Conservation (phyloP, 1,140 invertebrate genomes). For the Drosophila grimshawi region DNA sequence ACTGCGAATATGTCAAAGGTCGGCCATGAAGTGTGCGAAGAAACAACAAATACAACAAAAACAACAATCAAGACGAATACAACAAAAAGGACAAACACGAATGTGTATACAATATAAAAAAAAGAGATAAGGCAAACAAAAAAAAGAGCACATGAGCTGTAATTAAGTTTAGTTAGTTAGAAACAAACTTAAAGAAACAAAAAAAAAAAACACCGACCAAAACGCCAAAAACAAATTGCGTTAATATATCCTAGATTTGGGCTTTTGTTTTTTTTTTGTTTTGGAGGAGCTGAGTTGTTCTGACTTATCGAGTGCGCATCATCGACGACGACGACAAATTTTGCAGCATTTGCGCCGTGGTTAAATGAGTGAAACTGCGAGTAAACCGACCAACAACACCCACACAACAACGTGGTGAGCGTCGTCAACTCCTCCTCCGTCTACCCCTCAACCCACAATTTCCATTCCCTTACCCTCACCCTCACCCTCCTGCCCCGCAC, state of each 20-base stretch:
- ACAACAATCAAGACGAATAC: conserved; percentile 45
- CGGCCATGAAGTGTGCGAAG: conserved; percentile 76
- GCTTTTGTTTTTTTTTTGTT: conserved; percentile 7
- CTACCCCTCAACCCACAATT: background rate
- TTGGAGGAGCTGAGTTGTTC: background rate
- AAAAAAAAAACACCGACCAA: conserved; percentile 30
- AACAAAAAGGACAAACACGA: conserved; percentile 45
- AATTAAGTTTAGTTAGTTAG: conserved; percentile 82
- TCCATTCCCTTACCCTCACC: background rate
- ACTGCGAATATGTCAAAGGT: conserved; percentile 82
- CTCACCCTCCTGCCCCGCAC: background rate
- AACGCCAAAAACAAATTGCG: conserved; percentile 26
- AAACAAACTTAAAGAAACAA: conserved; percentile 41
- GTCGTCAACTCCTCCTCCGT: background rate
- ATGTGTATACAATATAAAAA: conserved; percentile 40
- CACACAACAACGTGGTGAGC: conserved; percentile 9
- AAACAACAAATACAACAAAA: conserved; percentile 28
- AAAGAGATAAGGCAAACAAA: conserved; percentile 23
- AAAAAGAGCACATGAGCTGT: conserved; percentile 65
- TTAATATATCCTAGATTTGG: conserved; percentile 4
- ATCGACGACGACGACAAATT: background rate
- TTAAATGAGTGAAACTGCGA: conserved; percentile 43
- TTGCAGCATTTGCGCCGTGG: conserved; percentile 21
- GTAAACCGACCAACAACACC: conserved; percentile 11
- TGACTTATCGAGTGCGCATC: conserved; percentile 3